Percentiles rank a stretch among this genome's conserved stretches.
Conservation (phyloP, 2,888 invertebrate species). For the Caradrina clavipalpis region DNA sequence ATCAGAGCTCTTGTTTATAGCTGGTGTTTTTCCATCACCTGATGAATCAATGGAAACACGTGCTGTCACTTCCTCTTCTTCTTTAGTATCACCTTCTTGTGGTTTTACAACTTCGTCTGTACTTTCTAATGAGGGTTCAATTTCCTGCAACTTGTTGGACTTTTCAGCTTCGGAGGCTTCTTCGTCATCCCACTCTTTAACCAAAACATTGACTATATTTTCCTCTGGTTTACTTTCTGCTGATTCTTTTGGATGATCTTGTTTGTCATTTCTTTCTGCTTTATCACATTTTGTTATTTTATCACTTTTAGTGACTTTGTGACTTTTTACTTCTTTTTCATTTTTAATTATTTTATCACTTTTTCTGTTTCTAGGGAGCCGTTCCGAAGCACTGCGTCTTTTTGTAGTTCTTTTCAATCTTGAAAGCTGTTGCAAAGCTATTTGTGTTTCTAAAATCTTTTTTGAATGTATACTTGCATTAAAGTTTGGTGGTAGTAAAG, state of each 20-base stretch:
- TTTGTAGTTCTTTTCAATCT: conserved; percentile 72
- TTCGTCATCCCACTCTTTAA: conserved; percentile 90
- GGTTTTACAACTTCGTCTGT: conserved; percentile 63
- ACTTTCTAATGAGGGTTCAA: conserved; percentile 61
- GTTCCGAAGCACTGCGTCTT: conserved; percentile 56
- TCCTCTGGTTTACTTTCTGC: conserved; percentile 68
- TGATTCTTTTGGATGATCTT: conserved; percentile 28
- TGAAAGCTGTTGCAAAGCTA: conserved; percentile 83
- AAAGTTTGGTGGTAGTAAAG: conserved; percentile 56
- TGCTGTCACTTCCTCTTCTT: conserved; percentile 65
- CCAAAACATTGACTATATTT: conserved; percentile 88
- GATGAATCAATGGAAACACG: conserved; percentile 72
- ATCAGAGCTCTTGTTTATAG: conserved; percentile 74
- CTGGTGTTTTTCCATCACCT: conserved; percentile 71
- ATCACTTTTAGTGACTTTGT: conserved; percentile 46
- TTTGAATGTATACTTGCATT: conserved; percentile 55
- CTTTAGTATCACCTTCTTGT: conserved; percentile 63
- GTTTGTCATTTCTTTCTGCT: conserved; percentile 51
- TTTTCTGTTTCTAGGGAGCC: conserved; percentile 57
- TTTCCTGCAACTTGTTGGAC: conserved; percentile 64
- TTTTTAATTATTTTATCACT: conserved; percentile 50
- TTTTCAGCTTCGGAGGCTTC: conserved; percentile 74
- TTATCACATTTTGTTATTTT: conserved; percentile 47
- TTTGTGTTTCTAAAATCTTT: conserved; percentile 77
- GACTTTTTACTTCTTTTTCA: conserved; percentile 46